phyloP scores from a whole-genome alignment of 2,888 invertebrate species.

The Dryococelus australis region DNA sequence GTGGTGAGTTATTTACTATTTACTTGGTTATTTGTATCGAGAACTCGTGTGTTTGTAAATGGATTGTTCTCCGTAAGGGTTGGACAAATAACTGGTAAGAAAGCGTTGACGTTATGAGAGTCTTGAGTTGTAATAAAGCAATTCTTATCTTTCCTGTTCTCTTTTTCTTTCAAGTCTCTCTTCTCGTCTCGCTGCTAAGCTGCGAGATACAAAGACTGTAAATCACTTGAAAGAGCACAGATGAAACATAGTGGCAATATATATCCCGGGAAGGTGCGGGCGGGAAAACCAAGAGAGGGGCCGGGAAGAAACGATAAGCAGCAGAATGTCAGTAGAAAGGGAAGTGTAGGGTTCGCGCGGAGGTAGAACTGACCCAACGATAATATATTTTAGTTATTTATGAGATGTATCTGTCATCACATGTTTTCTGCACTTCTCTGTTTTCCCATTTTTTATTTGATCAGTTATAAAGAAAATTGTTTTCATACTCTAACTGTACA shows the following conservation, averaged over 20 bases:
- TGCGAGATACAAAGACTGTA: conserved; percentile 10
- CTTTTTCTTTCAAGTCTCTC: not conserved
- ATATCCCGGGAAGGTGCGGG: not conserved
- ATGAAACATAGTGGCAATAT: conserved; percentile 9
- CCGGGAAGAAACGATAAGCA: not conserved
- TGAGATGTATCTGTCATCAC: too few species aligned
- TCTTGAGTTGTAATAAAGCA: conserved; percentile 7
- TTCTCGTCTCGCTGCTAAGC: conserved; percentile 4
- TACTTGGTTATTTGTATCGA: too few species aligned
- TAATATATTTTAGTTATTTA: not conserved
- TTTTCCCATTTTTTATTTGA: too few species aligned
- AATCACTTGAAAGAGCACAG: conserved; percentile 16
- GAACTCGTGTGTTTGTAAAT: too few species aligned
- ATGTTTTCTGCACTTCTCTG: too few species aligned
- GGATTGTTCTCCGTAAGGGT: not conserved
- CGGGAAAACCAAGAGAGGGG: not conserved
- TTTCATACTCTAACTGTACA: too few species aligned
- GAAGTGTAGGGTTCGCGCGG: not conserved
- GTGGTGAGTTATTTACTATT: too few species aligned
- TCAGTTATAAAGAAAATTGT: too few species aligned
- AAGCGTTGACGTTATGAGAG: not conserved
- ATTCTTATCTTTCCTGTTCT: not conserved
- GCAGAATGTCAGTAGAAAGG: not conserved
- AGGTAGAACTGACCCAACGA: not conserved
- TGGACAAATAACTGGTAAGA: not conserved